Evolutionary conservation across 2,113 vertebrate genomes (phyloP).

Genomic region (Colossoma macropomum): DNA sequence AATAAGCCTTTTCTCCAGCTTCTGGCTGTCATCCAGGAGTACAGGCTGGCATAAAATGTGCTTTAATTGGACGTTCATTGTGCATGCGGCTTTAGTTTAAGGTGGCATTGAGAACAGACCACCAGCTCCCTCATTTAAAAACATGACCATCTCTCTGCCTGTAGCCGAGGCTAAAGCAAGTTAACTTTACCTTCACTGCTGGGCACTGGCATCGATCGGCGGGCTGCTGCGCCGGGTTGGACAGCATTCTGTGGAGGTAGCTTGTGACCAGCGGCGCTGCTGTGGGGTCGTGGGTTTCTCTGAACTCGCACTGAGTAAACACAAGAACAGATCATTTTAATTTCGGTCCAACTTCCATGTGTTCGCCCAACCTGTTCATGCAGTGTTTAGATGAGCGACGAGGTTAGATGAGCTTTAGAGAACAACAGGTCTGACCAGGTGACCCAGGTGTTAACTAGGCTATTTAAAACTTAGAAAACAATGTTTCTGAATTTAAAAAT

Average conservation of each 20-base stretch:
- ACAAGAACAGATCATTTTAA: constrained; percentile 1
- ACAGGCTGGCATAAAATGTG: constrained; percentile 56
- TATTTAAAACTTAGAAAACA: too few relatives aligned
- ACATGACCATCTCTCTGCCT: constrained; percentile 52
- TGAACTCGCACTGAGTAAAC: constrained; percentile 77
- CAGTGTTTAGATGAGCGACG: too few relatives aligned
- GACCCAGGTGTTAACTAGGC: too few relatives aligned
- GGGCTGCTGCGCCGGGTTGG: constrained; percentile 70
- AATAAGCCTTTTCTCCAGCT: constrained; percentile 42
- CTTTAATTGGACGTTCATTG: constrained; percentile 62
- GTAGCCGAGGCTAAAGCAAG: constrained; percentile 44
- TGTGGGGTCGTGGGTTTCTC: constrained; percentile 74
- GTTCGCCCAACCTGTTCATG: too few relatives aligned
- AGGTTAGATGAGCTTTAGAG: too few relatives aligned
- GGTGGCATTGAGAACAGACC: background rate
- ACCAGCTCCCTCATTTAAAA: constrained; percentile 7
- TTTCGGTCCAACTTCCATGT: too few relatives aligned
- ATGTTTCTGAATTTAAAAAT: too few relatives aligned
- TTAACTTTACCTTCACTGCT: constrained; percentile 83
- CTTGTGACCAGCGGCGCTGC: constrained; percentile 68
- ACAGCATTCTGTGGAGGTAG: constrained; percentile 76
- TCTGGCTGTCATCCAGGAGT: constrained; percentile 51
- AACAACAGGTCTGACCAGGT: too few relatives aligned
- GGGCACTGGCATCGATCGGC: constrained; percentile 84
- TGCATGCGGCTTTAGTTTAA: constrained; percentile 49